A percentile compares a stretch with the other conserved stretches of the same genome.
These are phyloP conservation scores for Itoplectis maculator DNA, from an alignment of 2,888 invertebrate genomes.

Conservation along the genomic window DNA sequence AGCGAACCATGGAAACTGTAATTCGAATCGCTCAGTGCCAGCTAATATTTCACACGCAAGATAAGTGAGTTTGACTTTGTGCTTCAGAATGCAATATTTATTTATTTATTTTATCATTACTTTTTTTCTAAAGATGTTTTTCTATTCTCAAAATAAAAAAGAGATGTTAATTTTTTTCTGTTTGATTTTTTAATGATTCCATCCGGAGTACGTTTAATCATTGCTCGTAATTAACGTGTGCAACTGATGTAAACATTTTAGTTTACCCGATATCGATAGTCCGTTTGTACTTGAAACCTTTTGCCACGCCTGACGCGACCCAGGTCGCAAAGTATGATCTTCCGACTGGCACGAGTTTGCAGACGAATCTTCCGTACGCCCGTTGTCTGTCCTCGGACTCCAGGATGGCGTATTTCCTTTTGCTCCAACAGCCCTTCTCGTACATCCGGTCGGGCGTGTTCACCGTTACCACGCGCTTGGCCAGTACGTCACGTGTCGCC, in stretches of 20 bases:
- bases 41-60: too few species aligned
- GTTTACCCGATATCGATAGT: constrained; percentile 71
- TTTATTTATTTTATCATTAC: neutral
- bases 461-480: neutral
- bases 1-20: neutral
- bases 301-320: constrained; percentile 68
- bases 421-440: constrained; percentile 57
- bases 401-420: constrained; percentile 39
- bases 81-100: too few species aligned
- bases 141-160: too few species aligned
- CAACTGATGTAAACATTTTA: too few species aligned
- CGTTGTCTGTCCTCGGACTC: constrained; percentile 58
- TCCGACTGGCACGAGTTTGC: constrained; percentile 64
- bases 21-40: neutral
- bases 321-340: constrained; percentile 1
- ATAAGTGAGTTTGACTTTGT: too few species aligned
- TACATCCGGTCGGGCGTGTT: constrained; percentile 51
- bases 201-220: neutral
- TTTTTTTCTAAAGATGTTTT: neutral
- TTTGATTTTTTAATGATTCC: neutral
- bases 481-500: neutral
- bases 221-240: too few species aligned
- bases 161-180: too few species aligned
- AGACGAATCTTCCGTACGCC: constrained; percentile 48
- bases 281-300: constrained; percentile 68